phyloP scores from a whole-genome alignment of 23 tunicate genomes.

The Styela clava region DNA sequence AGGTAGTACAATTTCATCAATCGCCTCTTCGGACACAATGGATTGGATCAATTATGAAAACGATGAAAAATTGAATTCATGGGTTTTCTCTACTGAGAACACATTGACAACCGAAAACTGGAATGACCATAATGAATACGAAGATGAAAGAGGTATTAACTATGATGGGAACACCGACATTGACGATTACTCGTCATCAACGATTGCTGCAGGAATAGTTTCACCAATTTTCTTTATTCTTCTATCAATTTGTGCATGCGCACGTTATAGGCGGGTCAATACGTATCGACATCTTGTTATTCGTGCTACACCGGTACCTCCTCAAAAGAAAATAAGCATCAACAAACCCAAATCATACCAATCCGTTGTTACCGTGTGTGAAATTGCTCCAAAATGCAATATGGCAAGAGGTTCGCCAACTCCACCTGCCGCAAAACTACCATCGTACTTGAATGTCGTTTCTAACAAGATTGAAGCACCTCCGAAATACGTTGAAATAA shows the following conservation, averaged over 20 bases:
- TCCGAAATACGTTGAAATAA: not conserved
- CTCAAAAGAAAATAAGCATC: not conserved
- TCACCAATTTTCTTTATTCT: not conserved
- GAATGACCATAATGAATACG: not conserved
- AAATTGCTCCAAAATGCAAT: not conserved
- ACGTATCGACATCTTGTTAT: not conserved
- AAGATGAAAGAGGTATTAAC: not conserved
- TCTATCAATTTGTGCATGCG: not conserved
- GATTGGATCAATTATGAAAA: too few relatives aligned
- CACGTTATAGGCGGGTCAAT: not conserved
- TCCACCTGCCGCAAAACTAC: not conserved
- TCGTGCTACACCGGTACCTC: not conserved
- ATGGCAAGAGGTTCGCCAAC: not conserved
- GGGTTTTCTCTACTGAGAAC: not conserved
- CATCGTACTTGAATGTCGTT: constrained; percentile 1
- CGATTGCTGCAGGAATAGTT: not conserved
- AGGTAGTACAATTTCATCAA: too few relatives aligned
- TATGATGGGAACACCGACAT: not conserved
- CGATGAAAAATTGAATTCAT: too few relatives aligned
- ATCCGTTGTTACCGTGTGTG: not conserved
- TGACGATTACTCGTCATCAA: not conserved
- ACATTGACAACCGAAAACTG: not conserved
- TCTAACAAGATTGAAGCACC: not conserved
- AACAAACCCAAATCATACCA: not conserved
- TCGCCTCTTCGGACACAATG: too few relatives aligned